Evolutionary conservation across 1,140 invertebrate species (phyloP).

Genomic region (Meloidogyne hapla): DNA sequence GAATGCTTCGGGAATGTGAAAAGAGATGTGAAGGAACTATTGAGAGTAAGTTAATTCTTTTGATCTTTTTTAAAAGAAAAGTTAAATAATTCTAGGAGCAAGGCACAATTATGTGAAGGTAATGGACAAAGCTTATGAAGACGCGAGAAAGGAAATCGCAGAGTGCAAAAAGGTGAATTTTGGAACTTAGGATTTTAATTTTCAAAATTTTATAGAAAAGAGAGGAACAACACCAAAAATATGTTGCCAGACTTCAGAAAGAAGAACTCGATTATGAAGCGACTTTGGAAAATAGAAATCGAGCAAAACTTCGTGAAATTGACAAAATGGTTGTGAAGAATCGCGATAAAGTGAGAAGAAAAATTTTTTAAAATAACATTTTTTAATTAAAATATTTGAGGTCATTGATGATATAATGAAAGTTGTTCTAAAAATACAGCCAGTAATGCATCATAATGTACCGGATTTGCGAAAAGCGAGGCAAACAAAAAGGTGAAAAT

Average conservation of each 20-base stretch:
- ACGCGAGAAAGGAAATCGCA: neutral
- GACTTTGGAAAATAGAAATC: neutral
- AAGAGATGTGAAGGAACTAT: neutral
- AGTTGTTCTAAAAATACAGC: neutral
- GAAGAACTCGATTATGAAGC: neutral
- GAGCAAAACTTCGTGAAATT: neutral
- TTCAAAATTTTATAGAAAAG: neutral
- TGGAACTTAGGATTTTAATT: neutral
- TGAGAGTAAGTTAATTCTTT: neutral
- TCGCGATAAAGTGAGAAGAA: neutral
- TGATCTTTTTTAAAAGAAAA: neutral
- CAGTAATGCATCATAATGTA: neutral
- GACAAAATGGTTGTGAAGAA: neutral
- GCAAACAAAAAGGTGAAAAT: neutral
- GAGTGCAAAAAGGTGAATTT: neutral
- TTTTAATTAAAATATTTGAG: too few species aligned
- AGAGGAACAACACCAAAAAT: conserved; percentile 1
- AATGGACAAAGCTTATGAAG: neutral
- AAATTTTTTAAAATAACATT: neutral
- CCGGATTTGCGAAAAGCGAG: neutral
- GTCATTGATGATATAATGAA: neutral
- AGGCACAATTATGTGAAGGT: neutral
- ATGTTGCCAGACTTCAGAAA: neutral
- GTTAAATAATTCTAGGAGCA: neutral
- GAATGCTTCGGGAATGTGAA: neutral